Evolutionary conservation across 2,797 vertebrate genomes (phyloP).

Genomic region (Bradypodion pumilum): DNA sequence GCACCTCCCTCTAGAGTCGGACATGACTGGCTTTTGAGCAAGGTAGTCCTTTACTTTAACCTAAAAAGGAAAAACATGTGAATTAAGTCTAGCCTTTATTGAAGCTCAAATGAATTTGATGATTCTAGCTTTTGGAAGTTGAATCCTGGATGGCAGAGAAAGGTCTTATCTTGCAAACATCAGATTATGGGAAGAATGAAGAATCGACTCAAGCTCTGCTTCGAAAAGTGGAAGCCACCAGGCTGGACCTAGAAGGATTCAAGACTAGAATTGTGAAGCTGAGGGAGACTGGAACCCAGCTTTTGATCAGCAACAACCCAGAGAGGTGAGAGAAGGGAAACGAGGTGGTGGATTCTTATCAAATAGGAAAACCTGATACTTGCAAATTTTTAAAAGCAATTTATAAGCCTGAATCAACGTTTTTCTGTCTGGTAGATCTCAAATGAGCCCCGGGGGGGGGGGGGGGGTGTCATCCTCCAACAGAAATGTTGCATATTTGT

Average conservation of each 20-base stretch:
- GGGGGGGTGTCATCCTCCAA: no score
- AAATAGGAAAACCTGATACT: neutral
- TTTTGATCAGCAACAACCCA: constrained; percentile 77
- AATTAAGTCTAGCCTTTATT: no score
- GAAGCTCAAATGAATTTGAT: neutral
- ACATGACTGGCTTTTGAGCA: no score
- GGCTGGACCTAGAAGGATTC: constrained; percentile 83
- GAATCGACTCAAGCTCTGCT: constrained; percentile 80
- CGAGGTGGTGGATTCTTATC: neutral
- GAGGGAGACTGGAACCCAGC: constrained; percentile 73
- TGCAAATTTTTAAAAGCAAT: neutral
- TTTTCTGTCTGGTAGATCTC: neutral
- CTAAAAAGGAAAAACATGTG: no score
- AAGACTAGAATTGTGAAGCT: constrained; percentile 69
- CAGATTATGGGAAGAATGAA: constrained; percentile 82
- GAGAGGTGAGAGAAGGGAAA: constrained; percentile 75
- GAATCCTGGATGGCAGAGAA: constrained; percentile 85
- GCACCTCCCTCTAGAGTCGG: no score
- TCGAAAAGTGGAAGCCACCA: constrained; percentile 80
- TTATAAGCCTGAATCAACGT: neutral
- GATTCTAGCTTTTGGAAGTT: constrained; percentile 82
- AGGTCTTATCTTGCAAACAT: constrained; percentile 71
- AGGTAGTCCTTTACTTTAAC: no score
- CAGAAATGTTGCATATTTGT: neutral
- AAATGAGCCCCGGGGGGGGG: neutral